A percentile compares a stretch with the other conserved stretches of the same genome.
Conservation (phyloP, 2,113 vertebrate genomes). For the Chloroceryle aenea region DNA sequence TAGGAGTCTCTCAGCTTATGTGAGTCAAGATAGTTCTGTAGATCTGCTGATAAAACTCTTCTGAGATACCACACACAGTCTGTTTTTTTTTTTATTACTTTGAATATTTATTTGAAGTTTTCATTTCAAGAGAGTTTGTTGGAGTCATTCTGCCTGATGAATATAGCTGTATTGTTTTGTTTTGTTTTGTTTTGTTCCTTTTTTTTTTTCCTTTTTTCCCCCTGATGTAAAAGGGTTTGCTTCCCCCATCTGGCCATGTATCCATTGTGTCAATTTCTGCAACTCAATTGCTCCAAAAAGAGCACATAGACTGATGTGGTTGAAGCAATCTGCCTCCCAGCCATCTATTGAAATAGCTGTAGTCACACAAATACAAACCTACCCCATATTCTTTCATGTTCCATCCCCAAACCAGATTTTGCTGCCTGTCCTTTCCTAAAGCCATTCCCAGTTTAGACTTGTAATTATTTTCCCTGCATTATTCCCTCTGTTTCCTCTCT, state of each 20-base stretch:
- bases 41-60: constrained; percentile 4
- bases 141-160: neutral
- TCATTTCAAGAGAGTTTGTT: constrained; percentile 12
- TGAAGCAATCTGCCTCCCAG: neutral
- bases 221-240: constrained; percentile 38
- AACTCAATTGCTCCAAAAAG: neutral
- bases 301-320: neutral
- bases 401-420: neutral
- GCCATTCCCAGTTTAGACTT: neutral
- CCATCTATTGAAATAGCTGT: neutral
- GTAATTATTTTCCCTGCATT: neutral
- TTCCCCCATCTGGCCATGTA: constrained; percentile 62
- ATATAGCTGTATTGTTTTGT: neutral
- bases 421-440: neutral
- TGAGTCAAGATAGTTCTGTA: neutral
- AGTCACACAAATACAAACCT: neutral
- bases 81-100: neutral
- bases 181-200: neutral
- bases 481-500: neutral
- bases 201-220: neutral
- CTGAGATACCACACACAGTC: constrained; percentile 25
- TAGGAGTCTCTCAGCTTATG: neutral
- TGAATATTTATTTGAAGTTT: constrained; percentile 51
- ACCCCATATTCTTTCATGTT: neutral
- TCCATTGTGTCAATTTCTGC: neutral